Conservation (phyloP, 2,113 vertebrate species). For the Azemiops feae region DNA sequence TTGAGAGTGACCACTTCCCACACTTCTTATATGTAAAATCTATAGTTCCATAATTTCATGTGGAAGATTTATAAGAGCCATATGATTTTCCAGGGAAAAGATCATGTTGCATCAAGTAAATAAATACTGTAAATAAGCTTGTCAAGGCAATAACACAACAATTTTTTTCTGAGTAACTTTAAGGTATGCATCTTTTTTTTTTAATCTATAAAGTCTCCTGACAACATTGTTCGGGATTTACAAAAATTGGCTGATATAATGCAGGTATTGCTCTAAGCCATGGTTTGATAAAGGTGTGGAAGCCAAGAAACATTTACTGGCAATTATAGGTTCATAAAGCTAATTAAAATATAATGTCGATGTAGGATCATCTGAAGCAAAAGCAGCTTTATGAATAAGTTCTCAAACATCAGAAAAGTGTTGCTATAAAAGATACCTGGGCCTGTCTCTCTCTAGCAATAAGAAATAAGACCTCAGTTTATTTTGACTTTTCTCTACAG, state of each 20-base stretch:
- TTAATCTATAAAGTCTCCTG: not conserved
- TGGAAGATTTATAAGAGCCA: not conserved
- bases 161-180: not conserved
- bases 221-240: not conserved
- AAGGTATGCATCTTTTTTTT: not conserved
- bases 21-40: not conserved
- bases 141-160: not conserved
- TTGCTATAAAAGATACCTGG: not conserved
- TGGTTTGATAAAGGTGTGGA: not conserved
- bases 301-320: not conserved
- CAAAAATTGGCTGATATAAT: not conserved
- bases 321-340: not conserved
- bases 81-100: not conserved
- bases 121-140: not conserved
- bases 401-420: not conserved
- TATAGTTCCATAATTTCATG: not conserved
- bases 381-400: not conserved
- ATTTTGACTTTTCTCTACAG: not conserved
- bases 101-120: not conserved
- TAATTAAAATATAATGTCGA: not conserved
- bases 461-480: not conserved
- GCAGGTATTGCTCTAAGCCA: not conserved
- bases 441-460: not conserved
- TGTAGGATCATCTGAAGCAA: not conserved
- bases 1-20: not conserved